A percentile compares a stretch with the other conserved stretches of the same genome.
These are phyloP conservation scores for Nemotelus pantherinus DNA, from an alignment of 2,888 invertebrate genomes.

Conservation along the genomic window DNA sequence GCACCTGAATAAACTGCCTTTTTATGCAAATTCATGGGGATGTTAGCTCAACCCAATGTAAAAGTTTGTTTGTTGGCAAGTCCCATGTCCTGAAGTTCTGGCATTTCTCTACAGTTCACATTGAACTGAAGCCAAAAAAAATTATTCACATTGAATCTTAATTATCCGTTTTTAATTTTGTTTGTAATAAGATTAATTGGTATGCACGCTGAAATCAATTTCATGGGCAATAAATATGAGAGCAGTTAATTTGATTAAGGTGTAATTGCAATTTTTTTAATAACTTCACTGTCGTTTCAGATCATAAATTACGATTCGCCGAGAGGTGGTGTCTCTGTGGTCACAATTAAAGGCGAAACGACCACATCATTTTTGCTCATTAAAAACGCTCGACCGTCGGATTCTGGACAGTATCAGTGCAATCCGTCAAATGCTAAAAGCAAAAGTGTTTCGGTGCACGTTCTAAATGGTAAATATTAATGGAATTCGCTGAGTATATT, in stretches of 20 bases:
- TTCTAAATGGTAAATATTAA: conserved; percentile 84
- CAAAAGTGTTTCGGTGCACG: conserved; percentile 91
- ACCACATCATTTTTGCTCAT: conserved; percentile 90
- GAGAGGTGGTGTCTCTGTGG: conserved; percentile 89
- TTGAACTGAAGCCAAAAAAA: conserved; percentile 19
- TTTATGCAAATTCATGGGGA: background rate
- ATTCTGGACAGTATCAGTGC: conserved; percentile 92
- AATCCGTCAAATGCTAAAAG: conserved; percentile 93
- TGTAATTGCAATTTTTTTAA: conserved; percentile 1
- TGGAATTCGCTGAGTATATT: background rate
- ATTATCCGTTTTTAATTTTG: conserved; percentile 7
- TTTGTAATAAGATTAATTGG: conserved; percentile 4
- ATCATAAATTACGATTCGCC: conserved; percentile 95
- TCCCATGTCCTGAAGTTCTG: too few species aligned
- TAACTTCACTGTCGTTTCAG: conserved; percentile 67
- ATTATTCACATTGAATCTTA: conserved; percentile 10
- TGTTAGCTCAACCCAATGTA: too few species aligned
- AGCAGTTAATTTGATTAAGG: conserved; percentile 26
- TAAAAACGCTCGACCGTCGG: conserved; percentile 85
- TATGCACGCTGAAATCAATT: conserved; percentile 39
- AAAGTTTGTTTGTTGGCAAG: too few species aligned
- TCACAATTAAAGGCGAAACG: conserved; percentile 90
- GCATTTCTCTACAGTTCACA: conserved; percentile 52
- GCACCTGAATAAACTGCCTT: background rate
- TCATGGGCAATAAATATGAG: conserved; percentile 37